Evolutionary conservation across 2,113 vertebrate species (phyloP), one percentile per base, ranked within the genome.

Genomic region (Typhlomys cinereus): DNA sequence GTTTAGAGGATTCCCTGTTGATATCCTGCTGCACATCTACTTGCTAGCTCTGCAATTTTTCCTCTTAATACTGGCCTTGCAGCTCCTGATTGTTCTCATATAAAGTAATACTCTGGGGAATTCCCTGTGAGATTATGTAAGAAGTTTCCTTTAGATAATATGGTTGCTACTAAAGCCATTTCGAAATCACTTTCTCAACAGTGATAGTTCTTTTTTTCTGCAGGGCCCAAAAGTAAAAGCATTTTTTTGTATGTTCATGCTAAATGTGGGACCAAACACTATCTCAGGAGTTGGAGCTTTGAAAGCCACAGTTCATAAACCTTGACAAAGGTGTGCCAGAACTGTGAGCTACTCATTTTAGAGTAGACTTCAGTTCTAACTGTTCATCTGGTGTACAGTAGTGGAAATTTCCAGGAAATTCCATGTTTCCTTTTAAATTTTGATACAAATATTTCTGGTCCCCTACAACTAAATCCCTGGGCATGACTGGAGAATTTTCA

Each of bases 351-450:
- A 44, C 39, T 88, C 61, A 46, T 23, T 88, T 88, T 50, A 44
- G 7, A 79, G 31, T 66, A 20, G 14, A 13, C 66, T 78, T 18
- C 8, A 81, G 44, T 44, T n/a, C 15, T 85, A 80, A 76, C 39
- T 36, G 27, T 91, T 87, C 8, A 34, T 21, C n/a, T 31, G 64
- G 34, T n/a, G 5, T n/a, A 41, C 3, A 83, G 39, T 46, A 90
- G 71, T 39, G 36, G 85, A 69, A 88, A 54, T 17, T 36, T 70
- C 36, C 83, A 84, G 62, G 18, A 91, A 92, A 85, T 78, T 75
- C 11, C 59, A 27, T 61, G 1, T 74, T 90, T 93, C 36, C 52
- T 44, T 62, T 90, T 92, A 80, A 18, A 70, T 76, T 80, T 87
- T 57, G n/a, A 5, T 52, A 70, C 34, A 50, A 29, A 9, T 34